phyloP scores from a whole-genome alignment of 1,140 invertebrate species.

The Limonius californicus region DNA sequence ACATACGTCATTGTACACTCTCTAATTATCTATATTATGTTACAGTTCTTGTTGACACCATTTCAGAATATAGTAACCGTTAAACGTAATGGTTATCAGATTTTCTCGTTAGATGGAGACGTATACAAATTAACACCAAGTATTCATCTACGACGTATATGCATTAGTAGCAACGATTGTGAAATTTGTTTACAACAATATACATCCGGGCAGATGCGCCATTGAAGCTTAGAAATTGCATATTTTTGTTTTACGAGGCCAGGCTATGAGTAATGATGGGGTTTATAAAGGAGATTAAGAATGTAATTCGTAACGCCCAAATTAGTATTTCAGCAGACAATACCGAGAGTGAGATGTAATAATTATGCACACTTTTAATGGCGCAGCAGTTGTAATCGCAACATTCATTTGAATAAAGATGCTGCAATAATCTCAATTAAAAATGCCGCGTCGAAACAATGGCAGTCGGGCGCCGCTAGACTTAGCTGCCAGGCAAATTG shows the following conservation, averaged over 20 bases:
- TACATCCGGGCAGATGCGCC: not conserved
- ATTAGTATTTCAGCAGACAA: conserved; percentile 45
- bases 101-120: too few relatives aligned
- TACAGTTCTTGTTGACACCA: too few relatives aligned
- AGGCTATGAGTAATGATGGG: conserved; percentile 20
- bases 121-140: too few relatives aligned
- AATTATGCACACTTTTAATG: conserved; percentile 48
- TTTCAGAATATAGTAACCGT: too few relatives aligned
- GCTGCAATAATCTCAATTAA: conserved; percentile 48
- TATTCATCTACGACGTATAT: too few relatives aligned
- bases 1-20: too few relatives aligned
- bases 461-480: conserved; percentile 37
- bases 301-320: conserved; percentile 44
- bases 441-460: conserved; percentile 46
- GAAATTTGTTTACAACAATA: conserved; percentile 2
- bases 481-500: conserved; percentile 43
- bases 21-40: too few relatives aligned
- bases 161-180: too few relatives aligned
- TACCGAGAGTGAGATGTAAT: conserved; percentile 35
- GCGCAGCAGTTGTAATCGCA: conserved; percentile 23
- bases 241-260: conserved; percentile 10
- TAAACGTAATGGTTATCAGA: too few relatives aligned
- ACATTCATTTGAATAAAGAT: conserved; percentile 45
- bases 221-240: conserved; percentile 5
- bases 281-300: conserved; percentile 37